Evolutionary conservation across 2,888 invertebrate species (phyloP).

Genomic region (Cryptocheilus praepositus): DNA sequence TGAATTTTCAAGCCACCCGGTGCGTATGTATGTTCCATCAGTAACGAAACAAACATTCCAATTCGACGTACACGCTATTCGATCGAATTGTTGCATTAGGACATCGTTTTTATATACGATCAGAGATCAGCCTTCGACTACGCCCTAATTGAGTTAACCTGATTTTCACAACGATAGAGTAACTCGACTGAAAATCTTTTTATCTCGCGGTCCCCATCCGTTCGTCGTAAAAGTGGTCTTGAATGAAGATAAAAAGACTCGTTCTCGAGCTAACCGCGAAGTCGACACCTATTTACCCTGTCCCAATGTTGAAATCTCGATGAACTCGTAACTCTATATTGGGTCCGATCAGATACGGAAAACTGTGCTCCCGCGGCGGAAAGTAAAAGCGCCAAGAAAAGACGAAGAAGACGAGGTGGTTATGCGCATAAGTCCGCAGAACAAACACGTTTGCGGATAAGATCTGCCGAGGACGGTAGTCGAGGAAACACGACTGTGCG

Average conservation of each 20-base stretch:
- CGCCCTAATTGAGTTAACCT: too few species aligned
- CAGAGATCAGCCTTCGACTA: too few species aligned
- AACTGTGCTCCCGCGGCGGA: neutral
- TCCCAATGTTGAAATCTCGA: constrained; percentile 19
- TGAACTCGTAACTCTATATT: constrained; percentile 61
- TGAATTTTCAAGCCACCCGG: too few species aligned
- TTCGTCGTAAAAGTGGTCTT: constrained; percentile 1
- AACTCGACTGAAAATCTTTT: neutral
- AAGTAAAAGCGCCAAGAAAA: constrained; percentile 27
- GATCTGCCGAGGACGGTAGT: constrained; percentile 20
- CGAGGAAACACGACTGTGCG: constrained; percentile 18
- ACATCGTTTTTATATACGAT: too few species aligned
- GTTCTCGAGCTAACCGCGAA: constrained; percentile 19
- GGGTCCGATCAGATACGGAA: constrained; percentile 56
- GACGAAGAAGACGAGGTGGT: constrained; percentile 17
- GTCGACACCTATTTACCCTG: constrained; percentile 26
- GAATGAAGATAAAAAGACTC: neutral
- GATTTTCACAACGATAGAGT: too few species aligned
- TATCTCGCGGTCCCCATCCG: constrained; percentile 2
- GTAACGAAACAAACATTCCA: too few species aligned
- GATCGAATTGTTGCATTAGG: too few species aligned
- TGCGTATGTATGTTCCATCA: too few species aligned
- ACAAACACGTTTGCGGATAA: constrained; percentile 37
- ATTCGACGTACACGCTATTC: too few species aligned
- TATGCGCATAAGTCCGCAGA: constrained; percentile 15